A percentile compares a stretch with the other conserved stretches of the same genome.
Evolutionary conservation across 1,140 invertebrate genomes (phyloP).

Genomic region (Melanaphis sacchari): DNA sequence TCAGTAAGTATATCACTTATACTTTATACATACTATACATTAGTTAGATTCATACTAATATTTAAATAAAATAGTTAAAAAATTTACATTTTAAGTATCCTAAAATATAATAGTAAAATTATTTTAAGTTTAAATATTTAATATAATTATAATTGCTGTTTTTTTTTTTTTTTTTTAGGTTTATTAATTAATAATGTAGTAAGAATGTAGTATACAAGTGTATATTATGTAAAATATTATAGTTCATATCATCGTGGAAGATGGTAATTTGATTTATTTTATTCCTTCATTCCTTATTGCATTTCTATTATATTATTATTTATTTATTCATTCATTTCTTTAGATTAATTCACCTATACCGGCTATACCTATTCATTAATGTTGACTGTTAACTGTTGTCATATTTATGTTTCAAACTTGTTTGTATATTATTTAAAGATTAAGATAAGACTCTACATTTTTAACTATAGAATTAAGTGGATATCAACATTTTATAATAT

Average conservation of each 20-base stretch:
- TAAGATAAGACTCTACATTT: neutral
- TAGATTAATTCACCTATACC: neutral
- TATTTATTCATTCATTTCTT: conserved; percentile 2
- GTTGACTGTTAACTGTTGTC: neutral
- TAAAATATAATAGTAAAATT: neutral
- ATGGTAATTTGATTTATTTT: neutral
- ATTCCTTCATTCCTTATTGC: neutral
- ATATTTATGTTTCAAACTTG: neutral
- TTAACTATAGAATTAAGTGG: neutral
- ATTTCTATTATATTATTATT: neutral
- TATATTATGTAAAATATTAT: neutral
- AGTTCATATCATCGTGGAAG: neutral
- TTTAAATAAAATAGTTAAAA: neutral
- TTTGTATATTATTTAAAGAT: neutral
- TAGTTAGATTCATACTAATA: neutral
- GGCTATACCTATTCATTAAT: neutral
- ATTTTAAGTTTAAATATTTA: neutral
- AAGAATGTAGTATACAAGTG: neutral
- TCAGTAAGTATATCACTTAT: neutral
- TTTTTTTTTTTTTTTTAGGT: neutral
- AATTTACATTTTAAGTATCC: neutral
- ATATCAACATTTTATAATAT: neutral
- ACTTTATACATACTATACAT: neutral
- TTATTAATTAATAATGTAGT: neutral
- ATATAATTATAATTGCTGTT: neutral